phyloP scores from a whole-genome alignment of 2,888 invertebrate species.

The Melanostoma scalare region DNA sequence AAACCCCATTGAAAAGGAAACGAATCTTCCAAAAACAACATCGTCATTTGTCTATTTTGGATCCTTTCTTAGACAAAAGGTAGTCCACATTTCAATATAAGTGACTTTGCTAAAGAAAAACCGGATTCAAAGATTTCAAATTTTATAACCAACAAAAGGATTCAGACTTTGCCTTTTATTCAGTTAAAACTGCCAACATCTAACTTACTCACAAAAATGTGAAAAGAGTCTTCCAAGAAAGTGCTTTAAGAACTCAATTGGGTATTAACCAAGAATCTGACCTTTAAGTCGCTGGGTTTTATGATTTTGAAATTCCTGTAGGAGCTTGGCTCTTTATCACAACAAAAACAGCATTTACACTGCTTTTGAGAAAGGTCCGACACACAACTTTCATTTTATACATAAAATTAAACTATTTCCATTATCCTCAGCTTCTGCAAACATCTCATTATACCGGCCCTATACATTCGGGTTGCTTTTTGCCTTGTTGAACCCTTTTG shows the following conservation, averaged over 20 bases:
- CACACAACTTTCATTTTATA: neutral
- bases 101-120: too few species aligned
- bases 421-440: neutral
- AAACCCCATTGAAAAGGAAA: too few species aligned
- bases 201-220: neutral
- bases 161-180: neutral
- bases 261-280: conserved; percentile 18
- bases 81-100: too few species aligned
- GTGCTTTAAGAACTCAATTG: conserved; percentile 4
- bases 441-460: conserved; percentile 7
- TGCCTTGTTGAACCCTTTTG: neutral
- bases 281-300: conserved; percentile 5
- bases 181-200: neutral
- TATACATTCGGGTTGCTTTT: neutral
- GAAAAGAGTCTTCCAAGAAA: conserved; percentile 1
- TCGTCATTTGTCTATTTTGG: too few species aligned
- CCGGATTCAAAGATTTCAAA: too few species aligned
- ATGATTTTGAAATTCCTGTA: neutral
- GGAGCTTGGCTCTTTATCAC: too few species aligned
- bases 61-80: too few species aligned
- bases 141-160: neutral
- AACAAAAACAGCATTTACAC: neutral
- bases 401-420: conserved; percentile 26
- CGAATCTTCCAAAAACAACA: too few species aligned
- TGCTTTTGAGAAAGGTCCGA: neutral